Evolutionary conservation across 2,888 invertebrate genomes (phyloP), one percentile per base, ranked within the genome.

Genomic region (Polymixis lichenea): DNA sequence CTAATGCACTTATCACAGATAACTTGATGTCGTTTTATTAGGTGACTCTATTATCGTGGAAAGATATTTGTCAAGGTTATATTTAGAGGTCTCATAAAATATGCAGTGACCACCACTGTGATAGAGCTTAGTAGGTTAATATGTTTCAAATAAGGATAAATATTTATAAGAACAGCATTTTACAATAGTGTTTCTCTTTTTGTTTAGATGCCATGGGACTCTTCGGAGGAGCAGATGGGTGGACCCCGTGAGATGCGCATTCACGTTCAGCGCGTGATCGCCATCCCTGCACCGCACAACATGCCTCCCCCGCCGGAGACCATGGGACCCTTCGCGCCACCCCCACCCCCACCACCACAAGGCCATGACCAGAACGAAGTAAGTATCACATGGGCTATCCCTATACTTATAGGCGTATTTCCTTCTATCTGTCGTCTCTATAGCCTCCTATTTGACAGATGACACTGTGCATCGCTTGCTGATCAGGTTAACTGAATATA

Each of bases 231-330:
- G 88, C 95, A 95, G 91, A 93, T 95, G 93, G 91, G 89, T 11
- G 90, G 88, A 15, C 94, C 94, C 51, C 95, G 95, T 66, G 96
- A 96, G 89, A 96, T 97, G 95, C 95, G 97, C 77, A 96, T 97
- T 88, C 97, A 97, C 87, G 96, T 97, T 5, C 97, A 97, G 89
- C 92, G 97, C 53, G 96, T 97, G 88, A 93, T 96, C 84, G 95
- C 96, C 70, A 95, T 96, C 86, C 96, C 96, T 7, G 93, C 95
- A 0, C 92, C 94, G 0, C 94, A 94, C 89, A 94, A 94, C 90
- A 94, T 95, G 94, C 95, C 95, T 0, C 92, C 93, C 0, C 91
- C 92, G 9, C 94, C 93, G 78, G 94, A 94, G 86, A 85, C 79
- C 81, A 93, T 94, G 93, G 92, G 92, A 19, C 93, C 94, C 56